phyloP scores from a whole-genome alignment of 2,797 vertebrate genomes.

The Podargus strigoides region DNA sequence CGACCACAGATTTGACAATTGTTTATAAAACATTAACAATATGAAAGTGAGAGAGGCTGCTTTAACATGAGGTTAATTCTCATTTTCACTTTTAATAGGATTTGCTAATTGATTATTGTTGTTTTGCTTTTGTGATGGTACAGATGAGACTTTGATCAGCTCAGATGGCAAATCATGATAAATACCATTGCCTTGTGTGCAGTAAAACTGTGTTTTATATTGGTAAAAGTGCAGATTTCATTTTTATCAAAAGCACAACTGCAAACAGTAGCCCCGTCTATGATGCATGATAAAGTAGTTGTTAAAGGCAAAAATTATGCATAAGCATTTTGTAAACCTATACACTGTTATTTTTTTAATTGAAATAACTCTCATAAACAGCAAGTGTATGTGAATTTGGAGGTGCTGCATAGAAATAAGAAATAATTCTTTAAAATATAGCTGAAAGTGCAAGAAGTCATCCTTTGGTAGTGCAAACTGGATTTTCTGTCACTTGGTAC shows the following conservation, averaged over 20 bases:
- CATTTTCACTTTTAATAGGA: not conserved
- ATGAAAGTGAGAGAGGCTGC: not conserved
- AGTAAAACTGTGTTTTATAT: not conserved
- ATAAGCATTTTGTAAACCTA: not conserved
- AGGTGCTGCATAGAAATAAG: not conserved
- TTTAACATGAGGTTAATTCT: not conserved
- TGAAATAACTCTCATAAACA: not conserved
- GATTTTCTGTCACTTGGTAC: not conserved
- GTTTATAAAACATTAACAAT: not conserved
- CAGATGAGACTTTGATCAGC: not conserved
- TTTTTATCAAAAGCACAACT: not conserved
- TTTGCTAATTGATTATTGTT: conserved; percentile 8
- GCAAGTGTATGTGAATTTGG: rapidly evolving
- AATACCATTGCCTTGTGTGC: not conserved
- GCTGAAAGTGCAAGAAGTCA: not conserved
- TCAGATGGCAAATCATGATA: not conserved
- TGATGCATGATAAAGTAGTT: not conserved
- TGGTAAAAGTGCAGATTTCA: not conserved
- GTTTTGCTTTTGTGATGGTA: not conserved
- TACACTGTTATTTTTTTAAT: not conserved
- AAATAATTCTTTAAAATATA: not conserved
- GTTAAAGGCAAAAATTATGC: not conserved
- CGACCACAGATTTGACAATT: not conserved
- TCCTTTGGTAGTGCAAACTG: not conserved
- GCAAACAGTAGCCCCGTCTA: not conserved